Percentiles rank a stretch among this genome's conserved stretches.
Evolutionary conservation across 2,888 invertebrate genomes (phyloP).

Genomic region (Polydrusus tereticollis): DNA sequence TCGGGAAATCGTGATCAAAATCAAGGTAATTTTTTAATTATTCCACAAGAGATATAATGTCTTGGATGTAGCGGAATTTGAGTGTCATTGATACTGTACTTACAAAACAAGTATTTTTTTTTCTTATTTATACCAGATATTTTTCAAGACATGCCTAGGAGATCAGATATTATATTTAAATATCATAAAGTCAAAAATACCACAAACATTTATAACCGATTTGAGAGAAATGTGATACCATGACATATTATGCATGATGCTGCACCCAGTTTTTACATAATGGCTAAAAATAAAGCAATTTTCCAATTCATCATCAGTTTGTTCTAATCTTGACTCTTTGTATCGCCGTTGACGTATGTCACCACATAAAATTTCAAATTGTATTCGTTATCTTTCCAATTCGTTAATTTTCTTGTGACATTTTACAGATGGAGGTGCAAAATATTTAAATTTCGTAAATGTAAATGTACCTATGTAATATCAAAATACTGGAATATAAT

Average conservation of each 20-base stretch:
- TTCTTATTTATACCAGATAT: background rate
- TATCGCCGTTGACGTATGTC: background rate
- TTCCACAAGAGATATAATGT: too few species aligned
- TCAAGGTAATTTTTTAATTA: too few species aligned
- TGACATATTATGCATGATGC: background rate
- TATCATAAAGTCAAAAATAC: background rate
- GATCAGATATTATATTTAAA: background rate
- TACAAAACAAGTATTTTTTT: background rate
- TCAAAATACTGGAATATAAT: background rate
- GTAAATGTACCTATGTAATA: too few species aligned
- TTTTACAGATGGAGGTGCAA: too few species aligned
- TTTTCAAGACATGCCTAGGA: background rate
- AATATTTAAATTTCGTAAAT: too few species aligned
- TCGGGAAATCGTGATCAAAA: too few species aligned
- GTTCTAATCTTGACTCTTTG: background rate
- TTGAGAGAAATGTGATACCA: background rate
- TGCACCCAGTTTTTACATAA: conserved; percentile 3
- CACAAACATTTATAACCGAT: conserved; percentile 4
- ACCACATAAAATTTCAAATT: background rate
- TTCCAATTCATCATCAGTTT: conserved; percentile 3
- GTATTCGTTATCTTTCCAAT: too few species aligned
- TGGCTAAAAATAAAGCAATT: conserved; percentile 7
- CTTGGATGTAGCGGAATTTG: too few species aligned
- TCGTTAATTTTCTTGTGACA: too few species aligned
- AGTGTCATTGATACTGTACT: too few species aligned